Evolutionary conservation across 2,797 vertebrate genomes (phyloP), one percentile per base, ranked within the genome.

Genomic region (Cyprinella venusta): DNA sequence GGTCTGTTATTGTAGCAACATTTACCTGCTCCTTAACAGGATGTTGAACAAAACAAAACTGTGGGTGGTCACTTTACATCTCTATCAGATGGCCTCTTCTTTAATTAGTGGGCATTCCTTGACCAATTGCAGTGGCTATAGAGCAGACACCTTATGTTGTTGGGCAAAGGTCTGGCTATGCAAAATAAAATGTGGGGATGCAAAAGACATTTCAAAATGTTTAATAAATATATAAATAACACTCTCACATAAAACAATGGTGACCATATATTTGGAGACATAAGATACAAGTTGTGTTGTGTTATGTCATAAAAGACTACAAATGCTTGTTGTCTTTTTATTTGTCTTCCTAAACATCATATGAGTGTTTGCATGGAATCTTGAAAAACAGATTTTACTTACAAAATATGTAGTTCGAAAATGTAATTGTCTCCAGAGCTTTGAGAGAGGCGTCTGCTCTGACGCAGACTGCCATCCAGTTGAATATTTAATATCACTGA

Each of bases 401-500:
- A 26, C 4, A 40, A 76, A 76, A 59, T 56, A 40, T 59, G 74
- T 76, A 2, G 38, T 61, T 76, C 0, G 21, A 40, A 56, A 59
- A 40, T 2, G 2, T 26, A 16, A 75, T 75, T 38, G 8, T 76
- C 74, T 76, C 36, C 13, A 42, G 74, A 61, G 54, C 38, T 12
- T 42, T 76, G 54, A 61, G n/a, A 76, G 52, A 42, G 36, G 54
- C 54, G 26, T 76, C 74, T 61, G 36, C n/a, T 76, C n/a, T 40
- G 54, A 76, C n/a, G 33, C 54, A 76, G 54, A 2, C 52, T 38
- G 19, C 33, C 6, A 56, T 38, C 71, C 21, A 76, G 52, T 40
- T 76, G 54, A 76, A 76, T 76, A 76, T 76, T 76, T 76, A 42
- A 42, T 76, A n/a, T 15, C 42, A 61, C 74, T 76, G 36, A 42